These are phyloP conservation scores for Paracentrotus lividus DNA, from an alignment of 53 echinoderm and acorn worm genomes.

Conservation along the genomic window DNA sequence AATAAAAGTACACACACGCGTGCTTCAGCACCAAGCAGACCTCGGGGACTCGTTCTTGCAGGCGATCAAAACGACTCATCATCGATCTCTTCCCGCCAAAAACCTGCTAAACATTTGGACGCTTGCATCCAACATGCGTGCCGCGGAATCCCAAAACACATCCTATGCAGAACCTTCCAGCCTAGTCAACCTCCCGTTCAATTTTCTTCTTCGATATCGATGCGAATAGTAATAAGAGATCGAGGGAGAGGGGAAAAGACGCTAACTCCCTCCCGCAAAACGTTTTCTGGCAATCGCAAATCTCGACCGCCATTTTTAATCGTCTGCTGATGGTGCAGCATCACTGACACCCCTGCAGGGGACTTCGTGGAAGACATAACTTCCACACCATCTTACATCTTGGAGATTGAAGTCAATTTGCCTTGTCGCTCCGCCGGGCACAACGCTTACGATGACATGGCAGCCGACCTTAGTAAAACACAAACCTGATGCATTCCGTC, in stretches of 20 bases:
- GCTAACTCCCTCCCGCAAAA: constrained; percentile 55
- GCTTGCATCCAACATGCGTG: constrained; percentile 57
- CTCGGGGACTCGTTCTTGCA: constrained; percentile 56
- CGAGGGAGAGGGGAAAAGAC: constrained; percentile 34
- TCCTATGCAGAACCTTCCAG: constrained; percentile 29
- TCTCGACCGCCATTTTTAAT: constrained; percentile 59
- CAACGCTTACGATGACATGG: constrained; percentile 34
- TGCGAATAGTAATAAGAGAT: background rate
- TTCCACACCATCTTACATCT: constrained; percentile 64
- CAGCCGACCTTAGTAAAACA: background rate
- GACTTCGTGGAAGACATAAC: background rate
- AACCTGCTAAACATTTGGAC: constrained; percentile 72
- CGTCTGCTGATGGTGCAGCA: constrained; percentile 55
- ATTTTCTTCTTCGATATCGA: constrained; percentile 42
- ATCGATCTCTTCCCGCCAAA: constrained; percentile 70
- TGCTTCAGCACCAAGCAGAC: constrained; percentile 71
- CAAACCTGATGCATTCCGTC: constrained; percentile 19
- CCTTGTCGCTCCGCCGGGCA: constrained; percentile 68
- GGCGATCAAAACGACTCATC: constrained; percentile 66
- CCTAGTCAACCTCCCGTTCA: constrained; percentile 41
- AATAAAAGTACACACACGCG: constrained; percentile 72
- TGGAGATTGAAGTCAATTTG: constrained; percentile 70
- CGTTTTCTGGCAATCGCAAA: constrained; percentile 45
- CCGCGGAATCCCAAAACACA: constrained; percentile 64
- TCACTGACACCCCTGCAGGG: constrained; percentile 59